Base-by-base conservation (phyloP, 2,888 invertebrate species). In the Drosophila diplacantha region DNA sequence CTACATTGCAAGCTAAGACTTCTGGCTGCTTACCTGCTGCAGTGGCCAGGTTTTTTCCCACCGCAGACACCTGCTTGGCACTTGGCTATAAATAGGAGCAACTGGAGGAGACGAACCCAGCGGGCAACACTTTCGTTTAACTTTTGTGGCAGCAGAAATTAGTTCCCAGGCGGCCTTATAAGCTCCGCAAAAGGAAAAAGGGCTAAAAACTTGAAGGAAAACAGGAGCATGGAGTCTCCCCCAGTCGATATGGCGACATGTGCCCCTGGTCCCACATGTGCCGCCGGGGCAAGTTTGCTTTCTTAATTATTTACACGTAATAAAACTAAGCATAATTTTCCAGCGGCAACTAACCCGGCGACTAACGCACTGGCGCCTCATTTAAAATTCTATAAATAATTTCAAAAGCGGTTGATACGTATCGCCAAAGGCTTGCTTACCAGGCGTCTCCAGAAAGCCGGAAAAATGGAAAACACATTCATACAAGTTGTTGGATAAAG, bases 331-430 rank as follows among this genome's bases (percentile, higher is more conserved):
- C 77, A 82, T 49, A 71, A 64, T 53, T 79, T 60, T 62, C 39
- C 29, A 63, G 65, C 20, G 31, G 26, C 50, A 69, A 69, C 49
- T 46, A 62, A 52, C 37, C 44, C 24, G 12, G 6, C 16, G 14
- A 47, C 16, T 14, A 65, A 64, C 53, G 57, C 75, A 74, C 55
- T 53, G 67, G 64, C 29, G 72, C 58, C 69, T 74, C 65, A 84
- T 83, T 80, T 72, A n/a, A 80, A 84, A 78, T 78, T 78, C 78
- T 84, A 78, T 78, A 80, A 78, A 78, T 78, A 78, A 84, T 80
- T 78, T 76, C 55, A 64, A 82, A 82, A 82, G 81, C 74, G 53
- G 83, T 84, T 82, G 66, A 73, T 73, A 71, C 65, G 60, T 61
- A 75, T 60, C 46, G 79, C 70, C 55, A 74, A 68, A 31, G 69